Conservation (phyloP, 2,888 invertebrate species). For the Eretmocerus hayati region DNA sequence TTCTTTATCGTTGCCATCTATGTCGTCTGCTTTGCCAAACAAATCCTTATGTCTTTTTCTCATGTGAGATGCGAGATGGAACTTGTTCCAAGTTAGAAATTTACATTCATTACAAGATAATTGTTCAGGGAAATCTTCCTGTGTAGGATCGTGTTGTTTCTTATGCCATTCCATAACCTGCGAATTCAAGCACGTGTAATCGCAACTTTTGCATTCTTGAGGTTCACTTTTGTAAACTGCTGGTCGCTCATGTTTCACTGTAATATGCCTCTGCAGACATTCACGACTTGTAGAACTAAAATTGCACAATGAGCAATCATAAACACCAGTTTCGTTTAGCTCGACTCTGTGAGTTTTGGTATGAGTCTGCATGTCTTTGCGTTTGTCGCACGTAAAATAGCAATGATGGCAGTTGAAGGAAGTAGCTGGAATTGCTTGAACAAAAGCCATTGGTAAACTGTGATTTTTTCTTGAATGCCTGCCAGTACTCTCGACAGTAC, state of each 20-base stretch:
- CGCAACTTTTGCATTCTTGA: constrained; percentile 15
- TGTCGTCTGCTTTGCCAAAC: constrained; percentile 1
- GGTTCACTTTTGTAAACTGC: no score
- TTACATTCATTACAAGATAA: constrained; percentile 38
- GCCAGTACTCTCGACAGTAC: constrained; percentile 15
- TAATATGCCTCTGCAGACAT: constrained; percentile 18
- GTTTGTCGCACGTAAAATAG: constrained; percentile 33
- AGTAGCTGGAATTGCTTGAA: no score
- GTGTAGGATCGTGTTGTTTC: constrained; percentile 2
- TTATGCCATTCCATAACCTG: constrained; percentile 19
- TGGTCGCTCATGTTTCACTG: constrained; percentile 13
- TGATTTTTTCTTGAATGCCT: constrained; percentile 22
- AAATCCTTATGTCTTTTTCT: constrained; percentile 38
- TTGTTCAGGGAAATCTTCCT: constrained; percentile 2
- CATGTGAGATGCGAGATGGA: constrained; percentile 38
- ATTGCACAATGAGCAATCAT: constrained; percentile 5
- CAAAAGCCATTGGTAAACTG: no score
- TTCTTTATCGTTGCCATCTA: neutral
- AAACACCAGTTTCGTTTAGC: constrained; percentile 16
- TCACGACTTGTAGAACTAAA: constrained; percentile 14
- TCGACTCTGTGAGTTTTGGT: constrained; percentile 28
- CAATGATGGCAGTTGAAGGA: constrained; percentile 33
- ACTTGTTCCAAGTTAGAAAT: constrained; percentile 37
- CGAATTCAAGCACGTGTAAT: constrained; percentile 3
- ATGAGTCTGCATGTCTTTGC: constrained; percentile 34